Conservation (phyloP, 2,113 vertebrate species). For the Pogona vitticeps region DNA sequence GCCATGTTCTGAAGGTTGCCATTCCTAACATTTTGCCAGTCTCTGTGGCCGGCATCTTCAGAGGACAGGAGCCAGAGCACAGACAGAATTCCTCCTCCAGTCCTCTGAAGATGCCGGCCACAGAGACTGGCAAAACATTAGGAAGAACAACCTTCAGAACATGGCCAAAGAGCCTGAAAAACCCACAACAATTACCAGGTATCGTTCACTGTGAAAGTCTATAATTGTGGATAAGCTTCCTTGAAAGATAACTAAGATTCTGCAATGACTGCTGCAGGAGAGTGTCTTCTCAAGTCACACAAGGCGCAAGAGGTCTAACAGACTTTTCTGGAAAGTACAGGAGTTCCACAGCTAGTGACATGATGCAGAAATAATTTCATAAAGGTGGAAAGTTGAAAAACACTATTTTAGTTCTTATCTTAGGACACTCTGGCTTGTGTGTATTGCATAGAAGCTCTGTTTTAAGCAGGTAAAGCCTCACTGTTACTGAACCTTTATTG, state of each 20-base stretch:
- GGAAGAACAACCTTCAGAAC: too few species aligned
- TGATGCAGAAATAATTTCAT: not conserved
- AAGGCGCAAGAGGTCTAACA: not conserved
- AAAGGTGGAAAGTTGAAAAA: not conserved
- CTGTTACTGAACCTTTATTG: not conserved
- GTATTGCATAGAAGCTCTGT: too few species aligned
- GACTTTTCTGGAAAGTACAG: not conserved
- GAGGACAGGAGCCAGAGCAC: too few species aligned
- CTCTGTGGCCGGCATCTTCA: too few species aligned
- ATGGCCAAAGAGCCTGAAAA: too few species aligned
- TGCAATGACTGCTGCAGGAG: not conserved
- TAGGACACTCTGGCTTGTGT: too few species aligned
- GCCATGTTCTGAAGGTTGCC: too few species aligned
- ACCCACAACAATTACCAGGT: too few species aligned
- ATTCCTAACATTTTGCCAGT: too few species aligned
- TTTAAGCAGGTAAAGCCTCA: not conserved
- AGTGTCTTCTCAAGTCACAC: not conserved
- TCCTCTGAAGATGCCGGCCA: too few species aligned
- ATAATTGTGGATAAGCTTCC: not conserved
- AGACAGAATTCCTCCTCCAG: too few species aligned
- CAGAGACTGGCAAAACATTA: too few species aligned
- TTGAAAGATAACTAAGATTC: not conserved
- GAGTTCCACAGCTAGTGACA: not conserved
- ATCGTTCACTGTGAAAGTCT: not conserved
- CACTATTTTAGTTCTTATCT: not conserved